These are phyloP conservation scores for Ormyrus nitidulus DNA, from an alignment of 2,888 invertebrate species.

Conservation along the genomic window DNA sequence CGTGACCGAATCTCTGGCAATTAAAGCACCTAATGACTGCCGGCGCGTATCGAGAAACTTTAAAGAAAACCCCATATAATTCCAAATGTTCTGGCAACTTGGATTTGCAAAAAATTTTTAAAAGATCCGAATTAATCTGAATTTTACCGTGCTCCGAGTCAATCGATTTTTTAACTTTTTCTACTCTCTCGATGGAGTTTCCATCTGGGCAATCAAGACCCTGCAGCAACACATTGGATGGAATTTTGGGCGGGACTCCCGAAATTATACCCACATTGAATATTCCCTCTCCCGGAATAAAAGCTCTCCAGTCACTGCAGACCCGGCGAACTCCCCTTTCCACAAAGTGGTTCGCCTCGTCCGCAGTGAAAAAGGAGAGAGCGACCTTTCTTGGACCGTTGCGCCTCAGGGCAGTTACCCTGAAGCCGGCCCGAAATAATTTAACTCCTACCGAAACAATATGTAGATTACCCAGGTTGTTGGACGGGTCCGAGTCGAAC, in stretches of 20 bases:
- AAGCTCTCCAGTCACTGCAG: too few relatives aligned
- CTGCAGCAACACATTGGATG: too few relatives aligned
- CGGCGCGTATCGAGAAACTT: not conserved
- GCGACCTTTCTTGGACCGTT: constrained; percentile 1
- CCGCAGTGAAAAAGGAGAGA: not conserved
- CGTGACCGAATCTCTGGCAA: constrained; percentile 24
- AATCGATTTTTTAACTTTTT: not conserved
- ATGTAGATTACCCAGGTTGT: not conserved
- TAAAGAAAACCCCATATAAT: not conserved
- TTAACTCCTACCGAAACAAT: not conserved
- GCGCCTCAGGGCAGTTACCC: not conserved
- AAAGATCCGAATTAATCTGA: not conserved
- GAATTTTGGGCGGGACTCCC: not conserved
- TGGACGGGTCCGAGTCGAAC: not conserved
- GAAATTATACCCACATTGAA: too few relatives aligned
- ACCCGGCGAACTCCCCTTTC: too few relatives aligned
- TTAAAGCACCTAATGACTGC: not conserved
- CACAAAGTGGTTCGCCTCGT: not conserved
- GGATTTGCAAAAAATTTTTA: not conserved
- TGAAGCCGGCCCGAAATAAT: not conserved
- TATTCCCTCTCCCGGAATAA: too few relatives aligned
- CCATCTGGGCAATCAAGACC: not conserved
- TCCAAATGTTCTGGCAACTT: not conserved
- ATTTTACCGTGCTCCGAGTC: not conserved
- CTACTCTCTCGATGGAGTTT: not conserved